Base-by-base conservation (phyloP, 2,888 invertebrate genomes). In the Exephanes ischioxanthus region DNA sequence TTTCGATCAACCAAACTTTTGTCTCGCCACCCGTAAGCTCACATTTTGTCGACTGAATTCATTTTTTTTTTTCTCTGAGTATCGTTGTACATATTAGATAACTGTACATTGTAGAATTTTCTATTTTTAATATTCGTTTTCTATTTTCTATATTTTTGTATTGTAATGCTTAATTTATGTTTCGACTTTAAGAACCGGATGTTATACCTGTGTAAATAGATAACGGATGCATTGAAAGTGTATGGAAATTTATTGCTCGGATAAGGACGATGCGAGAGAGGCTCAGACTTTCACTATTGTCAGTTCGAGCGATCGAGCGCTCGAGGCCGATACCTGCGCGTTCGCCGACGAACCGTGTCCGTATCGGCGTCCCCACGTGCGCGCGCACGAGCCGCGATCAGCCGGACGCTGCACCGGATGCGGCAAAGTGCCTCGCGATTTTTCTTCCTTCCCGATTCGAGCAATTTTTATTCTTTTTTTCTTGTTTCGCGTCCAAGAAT, bases 331-430 rank as follows among this genome's bases (percentile, higher is more conserved):
- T 76, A 51, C 26, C 45, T 51, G 33, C n/a, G 66, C 48, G 22
- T 33, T 1, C 30, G 26, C 41, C 51, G 68, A 33, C 53, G 51
- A 76, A 55, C 70, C 68, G 70, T 68, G 73, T 6, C 55, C 55
- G 55, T 26, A 55, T 80, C 37, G 80, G 37, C 53, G 67, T 75
- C 51, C 45, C 26, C 14, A 30, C 22, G 55, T 19, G 19, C 7
- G n/a, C 45, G 22, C 33, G 33, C 7, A 51, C 37, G 66, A 53
- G 45, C 45, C 45, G 3, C 45, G 45, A 45, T 51, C 63, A 73
- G 71, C 58, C 83, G 85, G 86, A 83, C 70, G 67, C 80, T 30
- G 45, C 70, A 80, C 72, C 83, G 86, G 86, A 86, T 80, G 86
- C 66, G 68, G 80, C 67, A 51, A 80, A 55, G 67, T 68, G 72